Evolutionary conservation across 1,140 invertebrate genomes (phyloP).

Genomic region (Pollicipes pollicipes): DNA sequence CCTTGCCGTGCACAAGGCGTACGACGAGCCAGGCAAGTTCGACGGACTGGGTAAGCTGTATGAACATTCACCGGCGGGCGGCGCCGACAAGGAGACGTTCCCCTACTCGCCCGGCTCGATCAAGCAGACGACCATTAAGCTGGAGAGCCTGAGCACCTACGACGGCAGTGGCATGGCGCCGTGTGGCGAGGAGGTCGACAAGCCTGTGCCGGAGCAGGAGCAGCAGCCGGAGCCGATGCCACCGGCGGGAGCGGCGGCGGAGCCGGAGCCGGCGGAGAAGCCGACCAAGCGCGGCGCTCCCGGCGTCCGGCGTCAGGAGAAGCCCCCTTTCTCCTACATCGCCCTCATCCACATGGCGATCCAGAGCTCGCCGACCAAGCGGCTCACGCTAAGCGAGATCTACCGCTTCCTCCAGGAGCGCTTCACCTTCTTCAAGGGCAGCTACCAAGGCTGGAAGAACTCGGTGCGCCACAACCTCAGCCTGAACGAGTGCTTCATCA

Average conservation of each 20-base stretch:
- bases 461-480: conserved; percentile 92
- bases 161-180: background rate
- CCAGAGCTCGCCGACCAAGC: conserved; percentile 66
- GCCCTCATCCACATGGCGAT: conserved; percentile 96
- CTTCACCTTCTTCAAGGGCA: conserved; percentile 82
- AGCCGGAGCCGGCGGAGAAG: background rate
- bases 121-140: too few relatives aligned
- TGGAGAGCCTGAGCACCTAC: too few relatives aligned
- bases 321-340: conserved; percentile 92
- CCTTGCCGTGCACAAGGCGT: too few relatives aligned
- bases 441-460: conserved; percentile 98
- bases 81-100: too few relatives aligned
- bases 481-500: conserved; percentile 94
- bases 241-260: background rate
- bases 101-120: too few relatives aligned
- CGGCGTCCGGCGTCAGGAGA: conserved; percentile 62
- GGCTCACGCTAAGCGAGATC: conserved; percentile 74
- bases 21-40: too few relatives aligned
- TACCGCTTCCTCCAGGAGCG: conserved; percentile 66
- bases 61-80: too few relatives aligned
- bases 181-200: background rate
- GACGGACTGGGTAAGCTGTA: too few relatives aligned
- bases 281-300: conserved; percentile 11
- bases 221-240: background rate
- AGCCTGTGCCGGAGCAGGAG: background rate